Base-by-base conservation (phyloP, 2,113 vertebrate species). In the Callocephalon fimbriatum region DNA sequence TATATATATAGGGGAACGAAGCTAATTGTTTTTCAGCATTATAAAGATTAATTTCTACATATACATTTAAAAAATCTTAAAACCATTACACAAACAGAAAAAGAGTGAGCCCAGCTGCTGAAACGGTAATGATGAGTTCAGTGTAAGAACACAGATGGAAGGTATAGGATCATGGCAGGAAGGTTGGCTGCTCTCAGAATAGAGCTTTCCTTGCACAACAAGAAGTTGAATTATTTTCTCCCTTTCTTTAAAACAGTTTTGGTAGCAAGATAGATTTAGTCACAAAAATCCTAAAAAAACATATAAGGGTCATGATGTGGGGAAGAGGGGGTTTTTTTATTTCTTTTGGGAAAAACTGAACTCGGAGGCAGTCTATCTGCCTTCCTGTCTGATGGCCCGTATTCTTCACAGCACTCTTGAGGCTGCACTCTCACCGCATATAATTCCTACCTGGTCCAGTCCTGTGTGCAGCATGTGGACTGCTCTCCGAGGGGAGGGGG, bases 391-490 rank as follows among this genome's bases (percentile, higher is more conserved):
- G 89, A 93, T 93, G 95, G 95, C 53, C 63, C 5, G 27, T 86
- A 59, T 96, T 90, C 77, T 97, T 97, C 96, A 93, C 50, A 0
- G 85, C 95, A 75, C 91, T 95, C 76, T 88, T 62, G 81, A 96
- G 97, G 81, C 88, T 76, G 88, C 56, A 7, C 70, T 77, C 85
- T 76, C 93, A 70, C 93, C 1, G 5, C 94, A 96, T 93, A 90
- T 61, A 63, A 94, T 97, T 62, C 79, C 88, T 93, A 88, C 79
- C 62, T 6, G 1, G 92, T 62, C 65, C 91, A 72, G 29, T 81
- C 90, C 89, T 88, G 76, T 10, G 63, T 94, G 86, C 66, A 65
- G 96, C 97, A 56, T 96, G 96, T 72, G 94, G 95, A 77, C 42
- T 79, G 83, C 88, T 93, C 72, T 66, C 71, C 1, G 3, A 95